Conservation (phyloP, 2,797 vertebrate species). For the Bryconaethiops microstoma region DNA sequence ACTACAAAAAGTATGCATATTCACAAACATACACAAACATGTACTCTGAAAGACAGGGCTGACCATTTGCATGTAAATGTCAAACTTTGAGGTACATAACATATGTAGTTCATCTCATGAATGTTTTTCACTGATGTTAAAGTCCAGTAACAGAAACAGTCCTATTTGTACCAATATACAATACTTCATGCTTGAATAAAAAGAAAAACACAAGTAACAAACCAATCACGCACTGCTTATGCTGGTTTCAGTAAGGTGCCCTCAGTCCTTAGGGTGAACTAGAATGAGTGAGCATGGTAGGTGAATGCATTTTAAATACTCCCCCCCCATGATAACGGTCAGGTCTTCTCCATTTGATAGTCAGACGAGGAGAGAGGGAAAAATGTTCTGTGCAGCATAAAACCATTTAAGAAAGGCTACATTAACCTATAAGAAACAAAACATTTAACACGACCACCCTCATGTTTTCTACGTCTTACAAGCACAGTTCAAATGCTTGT, state of each 20-base stretch:
- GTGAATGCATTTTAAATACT: constrained; percentile 42
- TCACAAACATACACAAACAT: constrained; percentile 50
- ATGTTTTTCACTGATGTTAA: constrained; percentile 42
- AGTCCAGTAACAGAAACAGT: constrained; percentile 25
- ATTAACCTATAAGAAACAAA: not conserved
- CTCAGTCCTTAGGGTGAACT: constrained; percentile 9
- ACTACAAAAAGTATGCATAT: constrained; percentile 48
- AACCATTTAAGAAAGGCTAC: constrained; percentile 19
- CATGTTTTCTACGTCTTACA: constrained; percentile 33
- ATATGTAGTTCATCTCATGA: constrained; percentile 44
- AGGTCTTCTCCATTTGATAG: constrained; percentile 20
- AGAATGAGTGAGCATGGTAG: constrained; percentile 11
- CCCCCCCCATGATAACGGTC: not conserved
- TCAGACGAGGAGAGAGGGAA: constrained; percentile 17
- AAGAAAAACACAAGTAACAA: constrained; percentile 46
- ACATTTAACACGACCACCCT: not conserved
- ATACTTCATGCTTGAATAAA: constrained; percentile 43
- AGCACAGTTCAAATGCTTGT: constrained; percentile 38
- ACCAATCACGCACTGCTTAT: constrained; percentile 21
- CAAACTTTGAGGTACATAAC: constrained; percentile 44
- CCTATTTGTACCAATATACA: constrained; percentile 35
- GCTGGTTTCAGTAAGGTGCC: constrained; percentile 42
- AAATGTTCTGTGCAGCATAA: constrained; percentile 16
- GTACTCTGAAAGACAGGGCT: constrained; percentile 34
- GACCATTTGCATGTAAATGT: constrained; percentile 28